Base-by-base conservation (phyloP, 1,140 invertebrate genomes). In the Lanistes nyassanus region DNA sequence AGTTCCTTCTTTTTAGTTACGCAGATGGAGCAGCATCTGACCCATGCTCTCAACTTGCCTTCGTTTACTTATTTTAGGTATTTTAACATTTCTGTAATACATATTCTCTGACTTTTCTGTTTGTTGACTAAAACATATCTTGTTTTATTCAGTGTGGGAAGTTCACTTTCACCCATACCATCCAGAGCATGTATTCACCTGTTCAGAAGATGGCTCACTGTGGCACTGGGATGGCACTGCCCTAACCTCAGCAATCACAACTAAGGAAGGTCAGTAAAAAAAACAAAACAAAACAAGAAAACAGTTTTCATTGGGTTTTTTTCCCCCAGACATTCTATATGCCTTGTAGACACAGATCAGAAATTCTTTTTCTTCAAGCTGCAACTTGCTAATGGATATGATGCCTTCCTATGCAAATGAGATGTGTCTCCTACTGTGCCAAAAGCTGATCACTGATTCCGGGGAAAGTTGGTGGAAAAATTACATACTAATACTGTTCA, bases 101-200 rank as follows among this genome's bases (percentile, higher is more conserved):
- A n/a, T n/a, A n/a, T n/a, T n/a, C 9, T 47, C 9, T 9, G 9
- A 47, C 9, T 16, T 47, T 47, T 9, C 42, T 13, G 9, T 47
- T 47, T 47, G 19, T 47, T 47, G 9, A 47, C 19, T 9, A 47
- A 47, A 6, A 47, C 42, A 47, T 66, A 55, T 56, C 76, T 11
- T 80, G 53, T n/a, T 85, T 86, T n/a, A n/a, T n/a, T 29, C 85
- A 91, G 90, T 97, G 19, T 93, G 91, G 62, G 95, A 96, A 90
- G 93, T 97, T 75, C 91, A 93, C 56, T 97, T 97, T 82, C 95
- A 97, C 88, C 94, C 92, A 13, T 92, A 93, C 66, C 92, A 94
- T 82, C 94, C 95, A 1, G 92, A 95, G 68, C 94, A 95, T 89
- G 83, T 97, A 0, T 94, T 96, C 78, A 94, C 94, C 2, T 94